Evolutionary conservation across 2,113 vertebrate genomes (phyloP), one percentile per base, ranked within the genome.

Genomic region (Clinocottus analis): DNA sequence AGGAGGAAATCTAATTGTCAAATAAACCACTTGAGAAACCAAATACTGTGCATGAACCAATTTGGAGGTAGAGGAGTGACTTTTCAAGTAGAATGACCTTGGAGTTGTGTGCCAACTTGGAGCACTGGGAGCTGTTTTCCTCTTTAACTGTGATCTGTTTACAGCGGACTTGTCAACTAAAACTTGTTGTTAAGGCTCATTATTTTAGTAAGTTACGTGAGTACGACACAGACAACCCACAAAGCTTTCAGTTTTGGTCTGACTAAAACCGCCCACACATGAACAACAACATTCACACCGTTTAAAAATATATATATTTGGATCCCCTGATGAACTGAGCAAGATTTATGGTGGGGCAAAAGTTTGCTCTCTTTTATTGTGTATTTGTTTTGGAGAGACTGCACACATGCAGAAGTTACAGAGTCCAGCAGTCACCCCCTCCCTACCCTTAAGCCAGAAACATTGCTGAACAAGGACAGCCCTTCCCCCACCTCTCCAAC

Each of bases 301-400:
- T 29, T n/a, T 23, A 21, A 73, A 8, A 17, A 19, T 43, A 41
- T 17, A 31, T 55, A 72, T 45, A 35, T 59, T 65, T 66, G 25
- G 67, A 27, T 77, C 56, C 64, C 39, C 21, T 25, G 37, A 62
- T 31, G 39, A 81, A 58, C 31, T 59, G 47, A 69, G 29, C 69
- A 72, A 71, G 71, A 75, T 65, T 85, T 61, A 84, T 62, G 21
- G 25, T 39, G 60, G 71, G 58, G 72, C 29, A 73, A 79, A 84
- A 64, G 71, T 92, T 86, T 77, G 39, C 9, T 85, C 64, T 72
- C 41, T 51, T 80, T 77, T 70, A 73, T 84, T 79, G 64, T 65
- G 77, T 85, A 72, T 92, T 91, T 94, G 86, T 91, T 90, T 90
- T 86, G 87, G 83, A 88, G 87, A 82, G 73, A 51, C 75, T 53